Evolutionary conservation across 2,113 vertebrate species (phyloP).

Genomic region (Sylvietta virens): DNA sequence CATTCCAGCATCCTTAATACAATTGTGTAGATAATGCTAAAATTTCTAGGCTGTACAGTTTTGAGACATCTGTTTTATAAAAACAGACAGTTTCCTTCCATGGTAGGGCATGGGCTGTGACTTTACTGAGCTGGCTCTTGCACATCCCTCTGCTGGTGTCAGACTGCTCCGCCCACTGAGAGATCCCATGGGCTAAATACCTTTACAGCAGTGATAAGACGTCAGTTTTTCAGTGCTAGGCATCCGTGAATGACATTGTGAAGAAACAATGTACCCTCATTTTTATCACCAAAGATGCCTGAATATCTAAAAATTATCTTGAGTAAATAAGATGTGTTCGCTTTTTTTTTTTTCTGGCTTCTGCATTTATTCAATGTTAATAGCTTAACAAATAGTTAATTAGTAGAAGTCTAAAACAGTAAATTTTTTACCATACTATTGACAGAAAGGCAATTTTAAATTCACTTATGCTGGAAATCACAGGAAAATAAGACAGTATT

Average conservation of each 20-base stretch:
- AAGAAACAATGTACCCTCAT: neutral
- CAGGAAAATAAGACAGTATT: neutral
- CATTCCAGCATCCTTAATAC: neutral
- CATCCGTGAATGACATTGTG: neutral
- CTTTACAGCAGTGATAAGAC: neutral
- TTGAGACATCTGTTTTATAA: neutral
- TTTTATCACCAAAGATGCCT: neutral
- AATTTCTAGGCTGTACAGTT: neutral
- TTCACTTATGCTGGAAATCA: neutral
- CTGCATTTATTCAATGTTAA: neutral
- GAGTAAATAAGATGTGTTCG: neutral
- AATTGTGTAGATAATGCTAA: neutral
- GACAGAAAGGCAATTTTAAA: neutral
- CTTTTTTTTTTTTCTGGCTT: neutral
- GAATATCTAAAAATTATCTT: neutral
- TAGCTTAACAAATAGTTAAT: neutral
- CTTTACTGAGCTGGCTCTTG: neutral
- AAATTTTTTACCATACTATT: neutral
- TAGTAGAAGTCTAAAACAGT: neutral
- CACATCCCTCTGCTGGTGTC: neutral
- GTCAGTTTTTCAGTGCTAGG: neutral
- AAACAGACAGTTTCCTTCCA: neutral
- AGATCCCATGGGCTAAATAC: neutral
- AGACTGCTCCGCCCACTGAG: neutral
- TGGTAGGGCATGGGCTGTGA: neutral